A percentile compares a stretch with the other conserved stretches of the same genome.
Conservation (phyloP, 2,113 vertebrate genomes). For the Chamaetylas fuelleborni region DNA sequence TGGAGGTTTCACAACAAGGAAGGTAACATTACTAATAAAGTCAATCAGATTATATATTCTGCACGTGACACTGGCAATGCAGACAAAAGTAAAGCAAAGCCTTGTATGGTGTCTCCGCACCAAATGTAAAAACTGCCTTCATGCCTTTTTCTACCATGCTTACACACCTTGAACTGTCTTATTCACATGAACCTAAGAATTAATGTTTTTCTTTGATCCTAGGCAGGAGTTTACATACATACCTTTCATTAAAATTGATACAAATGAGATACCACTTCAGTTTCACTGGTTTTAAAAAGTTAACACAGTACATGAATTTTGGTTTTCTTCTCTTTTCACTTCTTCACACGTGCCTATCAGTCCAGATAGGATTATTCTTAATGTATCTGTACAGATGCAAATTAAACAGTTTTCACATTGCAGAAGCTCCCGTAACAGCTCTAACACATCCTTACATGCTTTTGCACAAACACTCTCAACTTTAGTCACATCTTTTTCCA, state of each 20-base stretch:
- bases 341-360: neutral
- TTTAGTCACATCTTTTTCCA: neutral
- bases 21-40: neutral
- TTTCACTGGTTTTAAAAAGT: neutral
- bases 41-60: neutral
- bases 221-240: neutral
- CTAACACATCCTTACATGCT: neutral
- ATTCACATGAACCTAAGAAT: neutral
- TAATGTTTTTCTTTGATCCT: neutral
- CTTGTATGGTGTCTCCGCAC: neutral
- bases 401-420: neutral
- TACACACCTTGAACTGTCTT: neutral
- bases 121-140: neutral
- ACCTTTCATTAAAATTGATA: neutral
- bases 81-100: neutral
- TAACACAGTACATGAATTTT: neutral
- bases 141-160: neutral
- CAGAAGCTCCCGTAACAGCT: neutral
- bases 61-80: neutral
- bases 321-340: neutral
- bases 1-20: neutral
- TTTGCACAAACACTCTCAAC: neutral
- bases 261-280: neutral
- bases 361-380: neutral
- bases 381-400: neutral